Evolutionary conservation across 2,888 invertebrate genomes (phyloP).

Genomic region (Punctoribates punctum): DNA sequence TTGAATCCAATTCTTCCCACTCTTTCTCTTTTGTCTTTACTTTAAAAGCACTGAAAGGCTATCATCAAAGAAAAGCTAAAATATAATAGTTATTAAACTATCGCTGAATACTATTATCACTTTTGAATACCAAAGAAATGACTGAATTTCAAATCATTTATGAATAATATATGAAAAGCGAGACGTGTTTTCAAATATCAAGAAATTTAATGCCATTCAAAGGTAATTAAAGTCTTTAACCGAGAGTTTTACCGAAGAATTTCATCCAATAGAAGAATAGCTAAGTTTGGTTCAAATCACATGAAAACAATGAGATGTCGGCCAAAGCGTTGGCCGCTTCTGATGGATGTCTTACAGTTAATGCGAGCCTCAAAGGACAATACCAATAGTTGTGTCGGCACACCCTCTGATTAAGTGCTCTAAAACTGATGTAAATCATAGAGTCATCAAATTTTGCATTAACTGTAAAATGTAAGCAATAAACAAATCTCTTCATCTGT

Average conservation of each 20-base stretch:
- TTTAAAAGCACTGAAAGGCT: no score
- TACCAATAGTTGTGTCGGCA: constrained; percentile 12
- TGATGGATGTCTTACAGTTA: constrained; percentile 29
- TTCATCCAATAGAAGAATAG: background rate
- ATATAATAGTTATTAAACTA: constrained; percentile 1
- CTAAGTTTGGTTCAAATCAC: background rate
- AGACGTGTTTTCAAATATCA: background rate
- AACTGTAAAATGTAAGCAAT: background rate
- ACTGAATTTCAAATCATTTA: background rate
- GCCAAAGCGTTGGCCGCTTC: constrained; percentile 18
- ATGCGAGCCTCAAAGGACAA: constrained; percentile 9
- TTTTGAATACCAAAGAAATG: background rate
- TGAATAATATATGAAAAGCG: background rate
- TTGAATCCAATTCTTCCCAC: no score
- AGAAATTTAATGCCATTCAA: background rate
- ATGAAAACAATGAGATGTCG: constrained; percentile 27
- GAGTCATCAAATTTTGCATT: background rate
- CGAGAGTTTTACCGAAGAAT: background rate
- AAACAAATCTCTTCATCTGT: background rate
- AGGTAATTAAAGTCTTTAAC: background rate
- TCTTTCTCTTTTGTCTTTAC: no score
- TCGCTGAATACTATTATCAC: background rate
- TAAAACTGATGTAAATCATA: constrained; percentile 12
- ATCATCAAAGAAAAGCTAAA: no score
- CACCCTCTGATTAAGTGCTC: constrained; percentile 26